Percentiles rank a stretch among this genome's conserved stretches.
phyloP scores from a whole-genome alignment of 2,888 invertebrate species.

The Hydroisotoma schaefferi region DNA sequence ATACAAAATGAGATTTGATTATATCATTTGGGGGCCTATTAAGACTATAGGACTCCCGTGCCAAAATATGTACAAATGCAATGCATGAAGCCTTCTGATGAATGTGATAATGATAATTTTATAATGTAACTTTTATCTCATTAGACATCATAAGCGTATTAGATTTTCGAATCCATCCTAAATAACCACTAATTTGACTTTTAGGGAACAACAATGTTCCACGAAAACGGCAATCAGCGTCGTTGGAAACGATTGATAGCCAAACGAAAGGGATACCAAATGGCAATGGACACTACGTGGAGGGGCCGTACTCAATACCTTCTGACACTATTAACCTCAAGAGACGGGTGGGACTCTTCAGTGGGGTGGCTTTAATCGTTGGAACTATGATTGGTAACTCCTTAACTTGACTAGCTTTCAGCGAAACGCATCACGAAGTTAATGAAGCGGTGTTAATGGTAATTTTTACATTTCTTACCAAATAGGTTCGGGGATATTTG shows the following conservation, averaged over 20 bases:
- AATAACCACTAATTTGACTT: conserved; percentile 13
- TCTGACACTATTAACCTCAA: conserved; percentile 97
- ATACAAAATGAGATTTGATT: no score
- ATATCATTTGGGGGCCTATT: no score
- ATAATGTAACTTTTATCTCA: background rate
- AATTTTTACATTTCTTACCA: background rate
- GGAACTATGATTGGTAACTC: conserved; percentile 55
- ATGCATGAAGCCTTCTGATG: no score
- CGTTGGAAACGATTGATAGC: conserved; percentile 36
- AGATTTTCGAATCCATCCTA: background rate
- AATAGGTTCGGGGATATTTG: conserved; percentile 94
- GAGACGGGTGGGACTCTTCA: conserved; percentile 64
- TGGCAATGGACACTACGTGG: conserved; percentile 57
- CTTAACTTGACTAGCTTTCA: background rate
- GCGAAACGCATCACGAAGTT: conserved; percentile 2
- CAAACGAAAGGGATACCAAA: conserved; percentile 50
- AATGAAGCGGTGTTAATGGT: background rate
- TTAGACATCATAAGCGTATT: background rate
- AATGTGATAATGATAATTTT: no score
- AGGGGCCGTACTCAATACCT: conserved; percentile 90
- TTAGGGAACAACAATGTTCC: conserved; percentile 45
- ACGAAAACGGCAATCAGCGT: conserved; percentile 36
- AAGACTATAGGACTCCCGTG: no score
- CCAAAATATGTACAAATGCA: no score
- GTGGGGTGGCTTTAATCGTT: conserved; percentile 55